Percentiles rank a stretch among this genome's conserved stretches.
Conservation (phyloP, 2,888 invertebrate genomes). For the Hirtodrosophila duncani region DNA sequence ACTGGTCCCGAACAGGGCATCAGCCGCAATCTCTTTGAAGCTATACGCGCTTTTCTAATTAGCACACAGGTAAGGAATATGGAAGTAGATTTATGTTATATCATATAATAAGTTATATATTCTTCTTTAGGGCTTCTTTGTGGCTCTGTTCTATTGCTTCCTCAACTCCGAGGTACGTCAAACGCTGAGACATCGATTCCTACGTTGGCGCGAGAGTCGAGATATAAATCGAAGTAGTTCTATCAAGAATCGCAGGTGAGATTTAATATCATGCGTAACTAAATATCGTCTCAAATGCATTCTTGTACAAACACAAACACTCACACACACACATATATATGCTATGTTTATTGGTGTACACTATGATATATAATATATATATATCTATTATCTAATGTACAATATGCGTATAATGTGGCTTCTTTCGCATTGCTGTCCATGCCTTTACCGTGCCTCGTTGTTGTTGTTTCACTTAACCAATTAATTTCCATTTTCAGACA, state of each 20-base stretch:
- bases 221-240: slow-evolving; percentile 73
- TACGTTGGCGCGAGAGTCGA: slow-evolving; percentile 83
- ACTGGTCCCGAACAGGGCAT: slow-evolving; percentile 87
- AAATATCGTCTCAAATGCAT: slow-evolving; percentile 13
- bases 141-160: slow-evolving; percentile 95
- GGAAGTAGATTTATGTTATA: too few relatives aligned
- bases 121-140: slow-evolving; percentile 95
- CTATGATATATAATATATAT: slow-evolving; percentile 3
- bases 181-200: slow-evolving; percentile 88
- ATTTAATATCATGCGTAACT: slow-evolving; percentile 48
- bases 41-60: slow-evolving; percentile 88
- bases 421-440: slow-evolving; percentile 1
- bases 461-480: slow-evolving; percentile 53
- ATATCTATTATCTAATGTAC: slow-evolving; percentile 6
- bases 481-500: slow-evolving; percentile 80
- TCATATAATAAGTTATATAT: too few relatives aligned
- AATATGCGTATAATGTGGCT: slow-evolving; percentile 6
- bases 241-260: slow-evolving; percentile 75
- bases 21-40: slow-evolving; percentile 86
- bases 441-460: slow-evolving; percentile 26
- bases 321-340: too few relatives aligned
- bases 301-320: too few relatives aligned
- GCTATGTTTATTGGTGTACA: slow-evolving; percentile 11
- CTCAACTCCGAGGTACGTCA: slow-evolving; percentile 95
- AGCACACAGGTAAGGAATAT: slow-evolving; percentile 89